phyloP scores from a whole-genome alignment of 1,140 invertebrate genomes.

The Latrodectus geometricus region DNA sequence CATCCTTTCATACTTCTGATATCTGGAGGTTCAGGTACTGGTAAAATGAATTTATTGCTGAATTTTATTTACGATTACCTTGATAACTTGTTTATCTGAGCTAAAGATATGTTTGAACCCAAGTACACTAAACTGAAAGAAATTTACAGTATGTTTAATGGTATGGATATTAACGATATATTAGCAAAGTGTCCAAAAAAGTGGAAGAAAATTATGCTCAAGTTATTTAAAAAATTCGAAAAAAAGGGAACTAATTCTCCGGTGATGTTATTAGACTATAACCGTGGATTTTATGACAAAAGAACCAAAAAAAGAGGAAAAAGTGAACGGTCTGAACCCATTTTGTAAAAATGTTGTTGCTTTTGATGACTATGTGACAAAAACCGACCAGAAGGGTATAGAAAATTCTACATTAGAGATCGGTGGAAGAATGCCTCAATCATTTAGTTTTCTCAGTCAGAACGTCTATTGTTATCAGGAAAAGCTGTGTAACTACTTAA shows the following conservation, averaged over 20 bases:
- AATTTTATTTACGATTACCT: slow-evolving; percentile 24
- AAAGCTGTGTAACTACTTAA: slow-evolving; percentile 12
- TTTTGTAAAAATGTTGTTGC: not conserved
- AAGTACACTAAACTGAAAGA: slow-evolving; percentile 30
- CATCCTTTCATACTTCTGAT: slow-evolving; percentile 25
- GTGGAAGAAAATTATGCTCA: not conserved
- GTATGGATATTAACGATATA: not conserved
- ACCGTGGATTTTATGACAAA: no score
- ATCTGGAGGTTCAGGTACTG: not conserved
- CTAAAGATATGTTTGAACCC: slow-evolving; percentile 26
- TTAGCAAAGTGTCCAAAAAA: not conserved
- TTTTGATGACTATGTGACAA: slow-evolving; percentile 19
- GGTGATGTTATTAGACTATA: not conserved
- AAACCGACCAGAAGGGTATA: not conserved
- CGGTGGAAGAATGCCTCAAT: not conserved
- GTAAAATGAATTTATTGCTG: not conserved
- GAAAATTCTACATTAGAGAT: not conserved
- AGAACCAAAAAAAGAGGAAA: no score
- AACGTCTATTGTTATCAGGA: no score
- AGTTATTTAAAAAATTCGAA: slow-evolving; percentile 6
- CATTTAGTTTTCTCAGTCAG: no score
- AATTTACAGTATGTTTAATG: slow-evolving; percentile 20
- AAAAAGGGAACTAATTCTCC: slow-evolving; percentile 5
- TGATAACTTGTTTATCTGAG: slow-evolving; percentile 6
- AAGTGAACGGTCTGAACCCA: slow-evolving; percentile 13